Base-by-base conservation (phyloP, 2,888 invertebrate species). In the Pyralis farinalis region DNA sequence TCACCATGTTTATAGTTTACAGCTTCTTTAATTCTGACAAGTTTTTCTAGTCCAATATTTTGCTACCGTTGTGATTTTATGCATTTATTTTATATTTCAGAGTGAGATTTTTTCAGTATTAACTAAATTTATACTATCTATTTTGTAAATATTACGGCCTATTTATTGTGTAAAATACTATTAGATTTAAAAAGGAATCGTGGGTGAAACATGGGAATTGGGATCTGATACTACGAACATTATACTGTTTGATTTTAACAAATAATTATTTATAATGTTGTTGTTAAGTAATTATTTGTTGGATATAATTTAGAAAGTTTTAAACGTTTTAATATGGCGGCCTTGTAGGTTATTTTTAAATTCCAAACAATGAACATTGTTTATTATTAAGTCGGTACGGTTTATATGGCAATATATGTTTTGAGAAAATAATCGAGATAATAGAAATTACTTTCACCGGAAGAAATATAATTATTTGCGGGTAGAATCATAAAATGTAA, bases 51-150 rank as follows among this genome's bases (percentile, higher is more conserved):
- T 4, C 16, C 4, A 16, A 21, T 29, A 12, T 42, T 21, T 41
- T 28, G 12, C 12, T 28, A 30, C 30, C 36, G 33, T 46, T 55
- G 51, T 58, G 52, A 51, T 53, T 51, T 47, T 31, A 41, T 37
- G 10, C 38, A 30, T 39, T 52, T 53, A 41, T 43, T 43, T 46
- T 44, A 40, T 39, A 34, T 34, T 40, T 42, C 40, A 41, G 41
- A 50, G 47, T 55, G 50, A 53, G 43, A 50, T 43, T 46, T 27
- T n/a, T 37, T 41, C 50, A 57, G 52, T 51, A 52, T 51, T 53
- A 42, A 32, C 40, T 30, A 22, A 22, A 12, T 47, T 40, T 45
- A 43, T 9, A 32, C 25, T 11, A 20, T 32, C 33, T 42, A 36
- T 34, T 37, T 43, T 21, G 36, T 37, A 36, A 37, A 30, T 8